phyloP scores from a whole-genome alignment of 2,797 vertebrate genomes.

The Lycodopsis pacificus region DNA sequence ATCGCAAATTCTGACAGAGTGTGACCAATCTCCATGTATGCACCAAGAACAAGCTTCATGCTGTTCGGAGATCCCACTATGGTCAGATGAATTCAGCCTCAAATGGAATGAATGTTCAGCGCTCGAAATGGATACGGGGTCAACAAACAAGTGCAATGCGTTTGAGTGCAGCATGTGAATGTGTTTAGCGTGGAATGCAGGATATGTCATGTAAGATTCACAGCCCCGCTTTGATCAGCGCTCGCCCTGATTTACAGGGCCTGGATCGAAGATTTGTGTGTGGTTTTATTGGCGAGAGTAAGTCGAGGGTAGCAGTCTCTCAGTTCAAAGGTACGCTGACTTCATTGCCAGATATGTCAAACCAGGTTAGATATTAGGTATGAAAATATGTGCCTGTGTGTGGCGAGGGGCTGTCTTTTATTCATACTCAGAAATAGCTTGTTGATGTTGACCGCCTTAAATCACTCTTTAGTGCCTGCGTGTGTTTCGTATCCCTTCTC shows the following conservation, averaged over 20 bases:
- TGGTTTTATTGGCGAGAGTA: slow-evolving; percentile 72
- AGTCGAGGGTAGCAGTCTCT: slow-evolving; percentile 49
- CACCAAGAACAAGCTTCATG: slow-evolving; percentile 14
- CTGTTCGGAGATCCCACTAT: slow-evolving; percentile 19
- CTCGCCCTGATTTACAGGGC: slow-evolving; percentile 78
- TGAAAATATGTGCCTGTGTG: slow-evolving; percentile 56
- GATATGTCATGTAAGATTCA: slow-evolving; percentile 82
- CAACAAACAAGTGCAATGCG: slow-evolving; percentile 67
- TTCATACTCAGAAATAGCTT: slow-evolving; percentile 40
- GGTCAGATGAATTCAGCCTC: slow-evolving; percentile 47
- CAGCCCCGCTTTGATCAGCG: slow-evolving; percentile 79
- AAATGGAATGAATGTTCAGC: slow-evolving; percentile 37
- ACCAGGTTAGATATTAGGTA: slow-evolving; percentile 47
- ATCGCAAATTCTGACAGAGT: slow-evolving; percentile 21
- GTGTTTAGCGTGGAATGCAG: slow-evolving; percentile 84
- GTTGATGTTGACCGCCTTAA: slow-evolving; percentile 55
- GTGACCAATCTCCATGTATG: slow-evolving; percentile 35
- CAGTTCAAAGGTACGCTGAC: slow-evolving; percentile 70
- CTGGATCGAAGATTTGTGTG: slow-evolving; percentile 78
- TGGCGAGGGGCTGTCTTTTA: slow-evolving; percentile 41
- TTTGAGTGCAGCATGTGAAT: slow-evolving; percentile 81
- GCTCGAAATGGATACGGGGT: slow-evolving; percentile 61
- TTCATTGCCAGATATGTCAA: slow-evolving; percentile 60
- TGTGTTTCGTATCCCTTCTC: slow-evolving; percentile 50
- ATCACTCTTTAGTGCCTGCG: slow-evolving; percentile 50